Conservation (phyloP, 1,140 invertebrate species). For the Cydia pomonella region DNA sequence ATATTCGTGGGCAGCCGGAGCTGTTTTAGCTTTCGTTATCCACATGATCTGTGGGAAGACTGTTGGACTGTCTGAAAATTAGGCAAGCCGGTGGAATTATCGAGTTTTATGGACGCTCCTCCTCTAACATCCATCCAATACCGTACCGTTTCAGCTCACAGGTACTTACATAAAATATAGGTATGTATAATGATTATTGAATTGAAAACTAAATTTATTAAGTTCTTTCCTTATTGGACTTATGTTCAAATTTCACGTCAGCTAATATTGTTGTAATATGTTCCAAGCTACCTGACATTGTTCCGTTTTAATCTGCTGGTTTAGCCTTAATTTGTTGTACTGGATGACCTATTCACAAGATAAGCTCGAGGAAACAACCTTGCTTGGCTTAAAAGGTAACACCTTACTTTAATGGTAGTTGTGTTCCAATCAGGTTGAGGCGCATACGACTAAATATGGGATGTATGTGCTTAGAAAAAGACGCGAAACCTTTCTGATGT, state of each 20-base stretch:
- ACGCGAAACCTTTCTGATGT: background rate
- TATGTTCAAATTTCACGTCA: too few relatives aligned
- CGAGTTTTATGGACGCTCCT: background rate
- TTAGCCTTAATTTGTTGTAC: constrained; percentile 4
- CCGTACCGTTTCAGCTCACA: background rate
- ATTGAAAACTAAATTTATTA: too few relatives aligned
- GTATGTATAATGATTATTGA: too few relatives aligned
- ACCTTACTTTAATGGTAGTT: constrained; percentile 1
- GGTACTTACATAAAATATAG: too few relatives aligned
- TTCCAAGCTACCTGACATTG: background rate
- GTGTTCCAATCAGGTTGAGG: background rate
- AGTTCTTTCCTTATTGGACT: too few relatives aligned
- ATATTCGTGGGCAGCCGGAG: too few relatives aligned
- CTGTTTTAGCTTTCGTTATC: background rate
- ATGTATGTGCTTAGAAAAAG: background rate
- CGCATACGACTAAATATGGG: background rate
- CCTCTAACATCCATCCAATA: background rate
- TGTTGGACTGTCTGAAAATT: too few relatives aligned
- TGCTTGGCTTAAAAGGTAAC: constrained; percentile 4
- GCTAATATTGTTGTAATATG: background rate
- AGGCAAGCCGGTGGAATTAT: too few relatives aligned
- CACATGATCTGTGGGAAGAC: too few relatives aligned
- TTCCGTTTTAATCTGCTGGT: background rate
- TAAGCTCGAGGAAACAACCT: constrained; percentile 29
- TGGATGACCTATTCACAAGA: constrained; percentile 18